Base-by-base conservation (phyloP, 2,888 invertebrate species). In the Tridacna gigas region DNA sequence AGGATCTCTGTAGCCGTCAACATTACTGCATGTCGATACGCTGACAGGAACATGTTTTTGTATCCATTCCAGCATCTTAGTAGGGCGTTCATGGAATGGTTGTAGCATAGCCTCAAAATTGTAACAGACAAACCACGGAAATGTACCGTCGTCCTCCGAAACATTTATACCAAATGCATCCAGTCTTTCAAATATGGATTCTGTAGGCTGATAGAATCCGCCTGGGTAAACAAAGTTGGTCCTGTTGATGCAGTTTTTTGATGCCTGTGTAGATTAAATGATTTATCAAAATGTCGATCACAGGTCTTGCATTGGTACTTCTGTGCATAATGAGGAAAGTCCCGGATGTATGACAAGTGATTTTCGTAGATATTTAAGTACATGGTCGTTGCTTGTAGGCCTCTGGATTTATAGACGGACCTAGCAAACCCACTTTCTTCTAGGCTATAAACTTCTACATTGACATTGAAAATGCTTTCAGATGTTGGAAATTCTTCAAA, bases 11-110 rank as follows among this genome's bases (percentile, higher is more conserved):
- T 74, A 74, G 28, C 51, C 82, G 20, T 51, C 47, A 3, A 80
- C 56, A 71, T 83, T 83, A 26, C 66, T 76, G 45, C 82, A 84
- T 11, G 84, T 66, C 45, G 74, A 73, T 3, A 84, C 82, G 22
- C 81, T 82, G n/a, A 86, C 76, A 28, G 84, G 84, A 3, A 84
- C 80, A 66, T 80, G 84, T 15, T 73, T 65, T 47, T 77, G 73
- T 0, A 82, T 86, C 79, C 79, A 86, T 12, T 78, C 73, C n/a
- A 83, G 63, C 45, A 73, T 76, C 48, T 69, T 63, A 20, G 79
- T 82, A 45, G 75, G 61, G 3, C 67, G 28, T 18, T 66, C 73
- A n/a, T 74, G 37, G 13, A 76, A 26, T 15, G 77, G 66, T n/a
- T 47, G 47, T 3, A 86, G 60, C 78, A 86, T 77, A 12, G 79